phyloP scores from a whole-genome alignment of 2,797 vertebrate genomes.

The Sciaenops ocellatus region DNA sequence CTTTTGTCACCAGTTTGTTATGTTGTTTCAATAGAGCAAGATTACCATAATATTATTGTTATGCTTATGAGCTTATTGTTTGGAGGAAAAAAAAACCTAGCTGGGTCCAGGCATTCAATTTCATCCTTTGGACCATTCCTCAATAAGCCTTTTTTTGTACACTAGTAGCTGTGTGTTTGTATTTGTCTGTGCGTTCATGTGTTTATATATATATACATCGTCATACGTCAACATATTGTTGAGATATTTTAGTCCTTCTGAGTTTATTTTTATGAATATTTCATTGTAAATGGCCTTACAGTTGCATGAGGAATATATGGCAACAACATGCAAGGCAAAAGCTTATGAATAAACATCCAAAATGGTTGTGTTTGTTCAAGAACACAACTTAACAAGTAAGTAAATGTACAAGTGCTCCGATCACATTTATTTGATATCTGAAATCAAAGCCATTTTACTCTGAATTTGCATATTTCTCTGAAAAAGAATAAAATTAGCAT shows the following conservation, averaged over 20 bases:
- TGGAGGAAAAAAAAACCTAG: background rate
- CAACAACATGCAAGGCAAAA: background rate
- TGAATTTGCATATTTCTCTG: background rate
- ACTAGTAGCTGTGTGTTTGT: background rate
- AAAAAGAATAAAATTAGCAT: background rate
- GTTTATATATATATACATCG: background rate
- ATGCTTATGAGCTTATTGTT: constrained; percentile 15
- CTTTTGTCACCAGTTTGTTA: constrained; percentile 16
- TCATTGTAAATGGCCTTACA: constrained; percentile 1
- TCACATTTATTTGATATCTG: background rate
- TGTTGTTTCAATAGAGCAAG: constrained; percentile 6
- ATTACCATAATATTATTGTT: background rate
- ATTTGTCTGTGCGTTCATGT: constrained; percentile 15
- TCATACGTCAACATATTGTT: no score
- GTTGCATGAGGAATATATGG: background rate
- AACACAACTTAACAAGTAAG: background rate
- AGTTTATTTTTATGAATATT: constrained; percentile 16
- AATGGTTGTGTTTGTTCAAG: background rate
- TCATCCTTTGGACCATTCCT: background rate
- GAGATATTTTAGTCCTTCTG: background rate
- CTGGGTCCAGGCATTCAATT: constrained; percentile 3
- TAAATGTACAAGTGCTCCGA: background rate
- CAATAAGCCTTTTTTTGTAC: constrained; percentile 3
- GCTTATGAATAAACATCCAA: background rate
- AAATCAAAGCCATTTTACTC: background rate